Conservation (phyloP, 1,140 invertebrate genomes). For the Anoplolepis gracilipes region DNA sequence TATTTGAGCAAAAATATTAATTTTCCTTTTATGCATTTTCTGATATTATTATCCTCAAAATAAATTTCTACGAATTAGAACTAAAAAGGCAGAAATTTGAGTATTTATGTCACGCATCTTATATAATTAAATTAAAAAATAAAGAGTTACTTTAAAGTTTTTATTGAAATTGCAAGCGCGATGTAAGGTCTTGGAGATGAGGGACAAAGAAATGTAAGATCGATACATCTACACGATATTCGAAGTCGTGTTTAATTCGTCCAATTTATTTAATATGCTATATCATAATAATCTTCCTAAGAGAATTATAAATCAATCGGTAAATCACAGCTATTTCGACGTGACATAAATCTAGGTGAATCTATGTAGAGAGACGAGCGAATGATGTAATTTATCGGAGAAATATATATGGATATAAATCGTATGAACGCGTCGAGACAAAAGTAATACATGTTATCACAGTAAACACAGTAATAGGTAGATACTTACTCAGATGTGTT, state of each 20-base stretch:
- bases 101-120: background rate
- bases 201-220: constrained; percentile 25
- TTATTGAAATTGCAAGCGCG: background rate
- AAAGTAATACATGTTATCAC: constrained; percentile 42
- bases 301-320: constrained; percentile 53
- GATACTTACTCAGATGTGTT: background rate
- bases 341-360: constrained; percentile 54
- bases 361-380: constrained; percentile 45
- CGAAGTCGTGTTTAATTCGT: constrained; percentile 44
- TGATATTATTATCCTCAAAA: background rate
- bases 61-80: background rate
- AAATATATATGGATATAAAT: constrained; percentile 21
- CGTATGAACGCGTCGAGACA: constrained; percentile 12
- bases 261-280: constrained; percentile 59
- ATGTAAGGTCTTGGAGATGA: constrained; percentile 11
- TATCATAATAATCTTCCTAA: constrained; percentile 49
- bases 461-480: constrained; percentile 32
- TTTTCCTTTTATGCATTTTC: background rate
- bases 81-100: background rate
- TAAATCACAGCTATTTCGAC: constrained; percentile 61
- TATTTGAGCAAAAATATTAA: background rate
- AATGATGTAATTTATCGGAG: constrained; percentile 43
- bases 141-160: background rate
- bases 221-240: constrained; percentile 28
- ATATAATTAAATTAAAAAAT: background rate